Percentiles rank a stretch among this genome's conserved stretches.
phyloP scores from a whole-genome alignment of 1,140 invertebrate genomes.

The Cydia pomonella region DNA sequence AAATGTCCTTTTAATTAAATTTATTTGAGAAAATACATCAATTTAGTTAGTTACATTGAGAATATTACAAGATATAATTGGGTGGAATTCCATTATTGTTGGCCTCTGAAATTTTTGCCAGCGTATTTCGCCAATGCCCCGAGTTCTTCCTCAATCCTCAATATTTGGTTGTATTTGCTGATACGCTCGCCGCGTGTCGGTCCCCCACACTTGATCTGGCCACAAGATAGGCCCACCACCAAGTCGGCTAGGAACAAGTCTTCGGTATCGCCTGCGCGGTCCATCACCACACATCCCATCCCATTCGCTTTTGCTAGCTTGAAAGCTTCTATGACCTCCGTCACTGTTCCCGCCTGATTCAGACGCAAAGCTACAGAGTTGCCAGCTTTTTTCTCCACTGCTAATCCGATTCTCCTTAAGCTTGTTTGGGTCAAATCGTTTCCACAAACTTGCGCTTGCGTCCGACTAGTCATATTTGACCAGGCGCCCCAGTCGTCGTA shows the following conservation, averaged over 20 bases:
- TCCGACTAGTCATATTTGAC: conserved; percentile 88
- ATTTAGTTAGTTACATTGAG: too few relatives aligned
- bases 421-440: conserved; percentile 96
- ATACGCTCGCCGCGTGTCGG: conserved; percentile 98
- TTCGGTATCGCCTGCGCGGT: conserved; percentile 96
- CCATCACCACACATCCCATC: conserved; percentile 98
- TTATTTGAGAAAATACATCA: too few relatives aligned
- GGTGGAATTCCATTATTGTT: conserved; percentile 22
- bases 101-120: conserved; percentile 92
- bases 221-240: conserved; percentile 97
- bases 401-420: conserved; percentile 93
- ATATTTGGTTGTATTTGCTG: conserved; percentile 98
- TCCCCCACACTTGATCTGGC: conserved; percentile 98
- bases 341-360: conserved; percentile 98
- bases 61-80: too few relatives aligned
- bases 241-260: conserved; percentile 98
- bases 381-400: conserved; percentile 96
- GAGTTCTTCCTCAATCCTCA: conserved; percentile 98
- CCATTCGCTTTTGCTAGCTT: conserved; percentile 93
- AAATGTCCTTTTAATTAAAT: too few relatives aligned
- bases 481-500: conserved; percentile 98
- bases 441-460: conserved; percentile 92
- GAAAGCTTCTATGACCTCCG: conserved; percentile 96
- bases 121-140: conserved; percentile 94
- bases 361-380: conserved; percentile 97